Conservation (phyloP, 2,113 vertebrate genomes). For the Misgurnus mizolepis region DNA sequence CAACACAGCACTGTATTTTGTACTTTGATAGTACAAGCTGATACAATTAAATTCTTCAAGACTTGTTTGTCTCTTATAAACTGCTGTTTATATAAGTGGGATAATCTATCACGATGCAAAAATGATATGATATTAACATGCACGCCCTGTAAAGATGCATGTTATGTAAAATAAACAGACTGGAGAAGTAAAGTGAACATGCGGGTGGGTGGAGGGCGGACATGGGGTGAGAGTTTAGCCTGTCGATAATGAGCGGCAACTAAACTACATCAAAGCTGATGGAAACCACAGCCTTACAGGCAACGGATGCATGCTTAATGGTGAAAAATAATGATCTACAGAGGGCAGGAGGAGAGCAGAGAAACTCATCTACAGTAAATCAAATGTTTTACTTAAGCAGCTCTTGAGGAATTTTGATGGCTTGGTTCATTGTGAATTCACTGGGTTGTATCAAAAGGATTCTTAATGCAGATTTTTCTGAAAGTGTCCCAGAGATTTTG, state of each 20-base stretch:
- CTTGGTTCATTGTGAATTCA: not conserved
- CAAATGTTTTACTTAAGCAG: not conserved
- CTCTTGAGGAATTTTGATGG: not conserved
- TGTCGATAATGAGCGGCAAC: slow-evolving; percentile 35
- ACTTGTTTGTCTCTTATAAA: not conserved
- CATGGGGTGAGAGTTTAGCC: slow-evolving; percentile 57
- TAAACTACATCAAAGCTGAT: slow-evolving; percentile 36
- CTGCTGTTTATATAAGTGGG: not conserved
- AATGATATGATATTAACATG: not conserved
- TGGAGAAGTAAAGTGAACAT: slow-evolving; percentile 33
- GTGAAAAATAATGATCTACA: slow-evolving; percentile 11
- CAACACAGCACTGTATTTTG: too few species aligned
- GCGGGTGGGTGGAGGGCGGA: slow-evolving; percentile 67
- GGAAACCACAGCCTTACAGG: not conserved
- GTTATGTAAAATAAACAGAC: slow-evolving; percentile 65
- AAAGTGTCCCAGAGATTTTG: not conserved
- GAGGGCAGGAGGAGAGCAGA: slow-evolving; percentile 1
- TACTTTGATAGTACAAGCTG: too few species aligned
- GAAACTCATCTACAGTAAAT: not conserved
- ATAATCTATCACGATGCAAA: not conserved
- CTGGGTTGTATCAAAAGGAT: not conserved
- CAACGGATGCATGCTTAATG: not conserved
- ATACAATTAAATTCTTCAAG: too few species aligned
- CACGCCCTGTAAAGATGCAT: slow-evolving; percentile 3
- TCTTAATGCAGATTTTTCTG: not conserved